Conservation (phyloP, 2,797 vertebrate species). For the Nothura maculosa region DNA sequence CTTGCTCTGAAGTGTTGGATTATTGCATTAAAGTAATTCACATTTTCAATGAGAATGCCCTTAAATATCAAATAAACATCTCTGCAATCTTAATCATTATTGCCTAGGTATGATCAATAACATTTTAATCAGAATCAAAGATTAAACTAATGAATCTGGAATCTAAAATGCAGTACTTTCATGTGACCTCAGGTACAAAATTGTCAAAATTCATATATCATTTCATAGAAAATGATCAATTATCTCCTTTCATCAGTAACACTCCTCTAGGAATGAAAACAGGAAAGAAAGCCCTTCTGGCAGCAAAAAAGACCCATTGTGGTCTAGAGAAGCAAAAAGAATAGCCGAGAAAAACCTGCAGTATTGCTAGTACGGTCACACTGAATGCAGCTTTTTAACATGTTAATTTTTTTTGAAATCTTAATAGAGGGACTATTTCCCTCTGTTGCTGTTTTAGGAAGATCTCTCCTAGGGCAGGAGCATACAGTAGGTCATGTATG, state of each 20-base stretch:
- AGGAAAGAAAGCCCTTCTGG: neutral
- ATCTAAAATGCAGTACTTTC: neutral
- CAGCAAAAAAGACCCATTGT: neutral
- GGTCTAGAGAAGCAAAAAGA: neutral
- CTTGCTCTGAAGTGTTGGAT: conserved; percentile 5
- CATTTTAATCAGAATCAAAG: neutral
- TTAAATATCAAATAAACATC: conserved; percentile 41
- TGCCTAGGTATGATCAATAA: conserved; percentile 11
- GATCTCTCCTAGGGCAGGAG: neutral
- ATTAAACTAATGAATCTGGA: conserved; percentile 46
- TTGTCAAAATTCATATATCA: neutral
- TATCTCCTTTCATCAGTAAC: neutral
- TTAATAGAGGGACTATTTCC: neutral
- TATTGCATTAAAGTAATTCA: conserved; percentile 44
- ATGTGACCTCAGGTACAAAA: neutral
- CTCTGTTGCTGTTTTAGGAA: neutral
- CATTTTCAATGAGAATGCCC: conserved; percentile 48
- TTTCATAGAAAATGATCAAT: neutral
- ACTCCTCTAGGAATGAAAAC: neutral
- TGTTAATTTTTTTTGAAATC: neutral
- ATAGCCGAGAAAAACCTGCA: neutral
- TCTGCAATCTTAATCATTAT: conserved; percentile 25
- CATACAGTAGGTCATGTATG: accelerated
- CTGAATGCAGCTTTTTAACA: neutral
- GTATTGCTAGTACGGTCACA: neutral